A percentile compares a stretch with the other conserved stretches of the same genome.
phyloP scores from a whole-genome alignment of 2,888 invertebrate species.

The Agrilus biguttatus region DNA sequence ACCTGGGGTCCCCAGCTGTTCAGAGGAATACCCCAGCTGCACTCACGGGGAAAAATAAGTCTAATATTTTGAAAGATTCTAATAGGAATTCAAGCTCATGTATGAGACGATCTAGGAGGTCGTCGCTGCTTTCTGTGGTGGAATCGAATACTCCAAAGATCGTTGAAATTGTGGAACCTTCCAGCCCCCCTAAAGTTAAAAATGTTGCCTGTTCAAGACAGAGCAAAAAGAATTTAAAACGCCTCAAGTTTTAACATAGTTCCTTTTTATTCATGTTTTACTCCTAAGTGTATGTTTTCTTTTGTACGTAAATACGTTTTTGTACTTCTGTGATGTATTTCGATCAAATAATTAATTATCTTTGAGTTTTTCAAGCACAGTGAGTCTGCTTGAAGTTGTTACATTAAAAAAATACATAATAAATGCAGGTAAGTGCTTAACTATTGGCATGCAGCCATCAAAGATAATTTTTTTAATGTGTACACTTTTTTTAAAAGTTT shows the following conservation, averaged over 20 bases:
- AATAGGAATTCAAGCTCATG: constrained; percentile 1
- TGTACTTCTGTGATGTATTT: too few relatives aligned
- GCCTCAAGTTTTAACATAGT: constrained; percentile 13
- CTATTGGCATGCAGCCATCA: too few relatives aligned
- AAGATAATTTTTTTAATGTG: too few relatives aligned
- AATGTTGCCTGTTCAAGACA: constrained; percentile 20
- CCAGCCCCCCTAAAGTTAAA: constrained; percentile 22
- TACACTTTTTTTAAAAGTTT: too few relatives aligned
- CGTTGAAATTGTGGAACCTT: constrained; percentile 13
- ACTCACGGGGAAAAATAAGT: background rate
- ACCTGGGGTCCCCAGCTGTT: constrained; percentile 3
- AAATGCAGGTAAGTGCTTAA: too few relatives aligned
- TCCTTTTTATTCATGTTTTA: too few relatives aligned
- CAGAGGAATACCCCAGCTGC: background rate
- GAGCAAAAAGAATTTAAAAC: constrained; percentile 24
- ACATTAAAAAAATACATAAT: too few relatives aligned
- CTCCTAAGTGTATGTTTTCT: too few relatives aligned
- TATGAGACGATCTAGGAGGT: constrained; percentile 4
- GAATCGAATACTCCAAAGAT: constrained; percentile 7
- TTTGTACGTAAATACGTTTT: too few relatives aligned
- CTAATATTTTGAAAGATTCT: constrained; percentile 1
- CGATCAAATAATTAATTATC: too few relatives aligned
- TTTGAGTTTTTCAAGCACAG: too few relatives aligned
- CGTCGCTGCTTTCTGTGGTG: constrained; percentile 10
- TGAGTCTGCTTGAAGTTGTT: too few relatives aligned